A percentile compares a stretch with the other conserved stretches of the same genome.
Conservation (phyloP, 2,888 invertebrate species). For the Synanthedon andrenaeformis region DNA sequence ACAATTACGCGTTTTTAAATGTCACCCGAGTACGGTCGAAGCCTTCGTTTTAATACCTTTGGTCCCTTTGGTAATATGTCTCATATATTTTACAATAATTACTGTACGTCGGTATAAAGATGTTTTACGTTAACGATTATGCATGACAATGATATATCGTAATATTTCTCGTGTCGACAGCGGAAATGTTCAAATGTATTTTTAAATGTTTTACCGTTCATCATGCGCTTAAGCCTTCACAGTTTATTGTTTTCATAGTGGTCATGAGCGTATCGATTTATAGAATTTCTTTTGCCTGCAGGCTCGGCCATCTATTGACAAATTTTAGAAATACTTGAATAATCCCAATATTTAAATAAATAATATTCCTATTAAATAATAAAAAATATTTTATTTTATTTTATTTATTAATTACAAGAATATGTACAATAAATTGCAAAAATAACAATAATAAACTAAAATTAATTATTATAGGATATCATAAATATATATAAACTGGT, state of each 20-base stretch:
- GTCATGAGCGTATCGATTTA: too few species aligned
- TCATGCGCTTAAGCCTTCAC: not conserved
- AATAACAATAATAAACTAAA: too few species aligned
- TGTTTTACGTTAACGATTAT: slow-evolving; percentile 26
- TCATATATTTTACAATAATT: slow-evolving; percentile 22
- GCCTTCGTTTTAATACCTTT: not conserved
- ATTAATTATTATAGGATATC: too few species aligned
- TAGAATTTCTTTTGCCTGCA: too few species aligned
- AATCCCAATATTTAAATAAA: too few species aligned
- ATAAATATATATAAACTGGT: too few species aligned
- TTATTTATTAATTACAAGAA: too few species aligned
- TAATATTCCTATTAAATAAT: too few species aligned
- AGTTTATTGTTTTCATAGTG: not conserved
- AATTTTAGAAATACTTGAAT: too few species aligned
- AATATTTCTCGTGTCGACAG: slow-evolving; percentile 22
- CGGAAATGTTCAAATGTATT: slow-evolving; percentile 1
- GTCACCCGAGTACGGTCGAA: slow-evolving; percentile 3
- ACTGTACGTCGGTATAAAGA: slow-evolving; percentile 14
- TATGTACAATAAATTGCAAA: too few species aligned
- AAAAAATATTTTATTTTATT: too few species aligned
- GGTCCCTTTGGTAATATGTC: slow-evolving; percentile 17
- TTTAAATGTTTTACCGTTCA: slow-evolving; percentile 1
- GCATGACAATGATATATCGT: slow-evolving; percentile 17
- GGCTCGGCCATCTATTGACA: too few species aligned
- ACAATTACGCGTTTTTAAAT: slow-evolving; percentile 8